Evolutionary conservation across 2,113 vertebrate species (phyloP).

Genomic region (Zapornia atra): DNA sequence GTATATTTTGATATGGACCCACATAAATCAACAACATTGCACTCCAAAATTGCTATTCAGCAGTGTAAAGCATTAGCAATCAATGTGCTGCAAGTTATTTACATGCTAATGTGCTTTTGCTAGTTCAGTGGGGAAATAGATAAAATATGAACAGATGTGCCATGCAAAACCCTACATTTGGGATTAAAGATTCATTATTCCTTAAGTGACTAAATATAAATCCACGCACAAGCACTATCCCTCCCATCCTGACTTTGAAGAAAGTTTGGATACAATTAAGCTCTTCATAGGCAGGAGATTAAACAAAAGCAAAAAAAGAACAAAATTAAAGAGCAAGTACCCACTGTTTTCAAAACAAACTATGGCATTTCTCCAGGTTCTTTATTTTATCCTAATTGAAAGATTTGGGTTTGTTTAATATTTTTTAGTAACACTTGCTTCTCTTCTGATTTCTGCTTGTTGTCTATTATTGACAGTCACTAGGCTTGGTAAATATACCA

Average conservation of each 20-base stretch:
- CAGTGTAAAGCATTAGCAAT: neutral
- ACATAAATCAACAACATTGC: neutral
- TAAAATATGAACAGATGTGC: neutral
- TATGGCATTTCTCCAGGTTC: neutral
- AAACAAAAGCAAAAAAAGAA: conserved; percentile 5
- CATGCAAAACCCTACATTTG: neutral
- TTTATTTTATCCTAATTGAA: conserved; percentile 34
- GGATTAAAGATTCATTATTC: conserved; percentile 5
- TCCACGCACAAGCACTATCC: neutral
- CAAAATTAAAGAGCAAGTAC: neutral
- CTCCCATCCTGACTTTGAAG: neutral
- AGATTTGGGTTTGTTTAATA: neutral
- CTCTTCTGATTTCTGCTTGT: neutral
- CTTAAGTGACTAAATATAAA: neutral
- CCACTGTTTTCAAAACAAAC: conserved; percentile 23
- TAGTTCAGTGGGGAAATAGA: neutral
- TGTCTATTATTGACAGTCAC: neutral
- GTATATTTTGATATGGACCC: neutral
- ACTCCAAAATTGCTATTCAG: neutral
- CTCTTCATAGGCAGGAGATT: conserved; percentile 11
- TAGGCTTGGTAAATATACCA: neutral
- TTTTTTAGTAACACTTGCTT: neutral
- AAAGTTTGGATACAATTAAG: conserved; percentile 37
- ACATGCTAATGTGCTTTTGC: neutral
- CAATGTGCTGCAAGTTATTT: neutral